phyloP scores from a whole-genome alignment of 2,797 vertebrate genomes.

The Neosilurus mollespiculum region DNA sequence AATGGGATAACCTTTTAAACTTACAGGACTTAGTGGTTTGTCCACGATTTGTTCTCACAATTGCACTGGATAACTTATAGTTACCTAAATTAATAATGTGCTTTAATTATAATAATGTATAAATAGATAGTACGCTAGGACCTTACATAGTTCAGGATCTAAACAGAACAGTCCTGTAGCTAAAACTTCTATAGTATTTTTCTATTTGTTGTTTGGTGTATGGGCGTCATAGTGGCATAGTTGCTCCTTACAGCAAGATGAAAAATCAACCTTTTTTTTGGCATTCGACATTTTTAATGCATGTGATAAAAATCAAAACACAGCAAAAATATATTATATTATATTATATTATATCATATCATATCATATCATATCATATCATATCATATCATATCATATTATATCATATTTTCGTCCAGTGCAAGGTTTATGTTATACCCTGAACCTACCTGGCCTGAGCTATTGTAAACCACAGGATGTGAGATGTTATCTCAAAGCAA shows the following conservation, averaged over 20 bases:
- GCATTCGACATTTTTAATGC: neutral
- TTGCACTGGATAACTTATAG: neutral
- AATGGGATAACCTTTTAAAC: constrained; percentile 8
- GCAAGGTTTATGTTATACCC: neutral
- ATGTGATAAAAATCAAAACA: neutral
- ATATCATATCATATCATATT: too few relatives aligned
- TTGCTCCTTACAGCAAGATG: too few relatives aligned
- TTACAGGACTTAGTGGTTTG: neutral
- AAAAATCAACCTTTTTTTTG: neutral
- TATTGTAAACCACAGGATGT: neutral
- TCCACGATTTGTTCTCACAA: neutral
- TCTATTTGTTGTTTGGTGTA: neutral
- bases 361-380: neutral
- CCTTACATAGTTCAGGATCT: neutral
- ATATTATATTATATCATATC: neutral
- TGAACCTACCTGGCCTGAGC: neutral
- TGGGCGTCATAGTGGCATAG: too few relatives aligned
- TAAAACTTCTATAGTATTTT: neutral
- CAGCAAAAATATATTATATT: neutral
- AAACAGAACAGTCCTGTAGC: neutral
- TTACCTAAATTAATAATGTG: neutral
- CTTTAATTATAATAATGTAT: neutral
- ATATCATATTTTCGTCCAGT: neutral
- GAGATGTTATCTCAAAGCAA: neutral
- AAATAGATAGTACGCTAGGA: neutral